Conservation (phyloP, 2,113 vertebrate species). For the Aptenodytes forsteri region DNA sequence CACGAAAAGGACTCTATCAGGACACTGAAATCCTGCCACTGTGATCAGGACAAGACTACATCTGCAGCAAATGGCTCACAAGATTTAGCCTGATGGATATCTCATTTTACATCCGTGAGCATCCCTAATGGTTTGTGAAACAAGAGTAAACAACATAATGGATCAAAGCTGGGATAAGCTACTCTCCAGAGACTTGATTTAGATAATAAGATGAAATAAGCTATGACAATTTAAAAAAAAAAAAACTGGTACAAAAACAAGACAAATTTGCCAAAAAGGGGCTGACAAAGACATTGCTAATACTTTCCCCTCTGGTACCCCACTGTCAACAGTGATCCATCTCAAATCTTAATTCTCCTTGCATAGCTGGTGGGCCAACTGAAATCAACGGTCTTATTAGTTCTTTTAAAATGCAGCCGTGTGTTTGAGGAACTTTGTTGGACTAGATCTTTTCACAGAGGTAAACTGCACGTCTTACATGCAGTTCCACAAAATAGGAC, state of each 20-base stretch:
- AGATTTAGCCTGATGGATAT: not conserved
- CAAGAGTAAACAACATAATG: constrained; percentile 25
- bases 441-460: not conserved
- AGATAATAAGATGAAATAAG: not conserved
- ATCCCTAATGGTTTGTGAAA: constrained; percentile 33
- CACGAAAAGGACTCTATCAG: not conserved
- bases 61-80: not conserved
- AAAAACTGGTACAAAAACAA: not conserved
- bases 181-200: not conserved
- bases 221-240: not conserved
- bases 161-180: not conserved
- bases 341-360: not conserved
- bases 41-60: rapidly evolving
- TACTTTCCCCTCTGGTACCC: not conserved
- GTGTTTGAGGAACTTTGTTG: no score
- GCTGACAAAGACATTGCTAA: not conserved
- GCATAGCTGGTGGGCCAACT: not conserved
- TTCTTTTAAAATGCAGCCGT: not conserved
- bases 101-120: not conserved
- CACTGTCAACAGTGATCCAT: not conserved
- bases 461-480: not conserved
- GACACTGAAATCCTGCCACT: not conserved
- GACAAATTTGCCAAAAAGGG: not conserved
- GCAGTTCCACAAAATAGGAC: not conserved
- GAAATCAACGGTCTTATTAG: not conserved